Percentiles rank a stretch among this genome's conserved stretches.
phyloP scores from a whole-genome alignment of 2,113 vertebrate genomes.

The Hydropotes inermis region DNA sequence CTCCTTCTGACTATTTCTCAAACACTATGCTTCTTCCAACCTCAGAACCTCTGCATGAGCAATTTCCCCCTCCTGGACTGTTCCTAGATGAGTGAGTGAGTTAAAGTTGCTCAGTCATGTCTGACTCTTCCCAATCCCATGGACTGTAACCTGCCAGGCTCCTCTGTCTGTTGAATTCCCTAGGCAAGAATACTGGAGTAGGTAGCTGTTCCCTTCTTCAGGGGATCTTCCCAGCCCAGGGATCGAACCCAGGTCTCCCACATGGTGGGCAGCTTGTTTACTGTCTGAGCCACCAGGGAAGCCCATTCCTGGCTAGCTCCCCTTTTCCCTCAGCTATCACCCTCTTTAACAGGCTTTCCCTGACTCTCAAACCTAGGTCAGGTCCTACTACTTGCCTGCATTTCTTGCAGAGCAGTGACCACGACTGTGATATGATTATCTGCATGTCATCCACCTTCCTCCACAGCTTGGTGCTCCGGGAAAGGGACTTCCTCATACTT shows the following conservation, averaged over 20 bases:
- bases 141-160: background rate
- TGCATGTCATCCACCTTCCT: background rate
- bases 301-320: background rate
- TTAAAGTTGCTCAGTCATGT: background rate
- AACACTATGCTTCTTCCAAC: background rate
- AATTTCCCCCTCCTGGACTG: background rate
- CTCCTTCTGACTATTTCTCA: background rate
- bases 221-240: background rate
- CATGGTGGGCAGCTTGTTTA: background rate
- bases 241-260: background rate
- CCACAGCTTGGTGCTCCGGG: no score
- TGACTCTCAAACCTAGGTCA: background rate
- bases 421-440: background rate
- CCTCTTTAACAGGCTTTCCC: background rate
- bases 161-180: background rate
- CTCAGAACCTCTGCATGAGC: background rate
- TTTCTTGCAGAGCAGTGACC: background rate
- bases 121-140: background rate
- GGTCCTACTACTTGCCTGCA: background rate
- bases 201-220: background rate
- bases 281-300: background rate
- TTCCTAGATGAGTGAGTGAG: background rate
- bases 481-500: background rate
- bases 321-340: background rate
- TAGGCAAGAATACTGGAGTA: background rate